Evolutionary conservation across 2,888 invertebrate genomes (phyloP), one percentile per base, ranked within the genome.

Genomic region (Drosophila bunnanda): DNA sequence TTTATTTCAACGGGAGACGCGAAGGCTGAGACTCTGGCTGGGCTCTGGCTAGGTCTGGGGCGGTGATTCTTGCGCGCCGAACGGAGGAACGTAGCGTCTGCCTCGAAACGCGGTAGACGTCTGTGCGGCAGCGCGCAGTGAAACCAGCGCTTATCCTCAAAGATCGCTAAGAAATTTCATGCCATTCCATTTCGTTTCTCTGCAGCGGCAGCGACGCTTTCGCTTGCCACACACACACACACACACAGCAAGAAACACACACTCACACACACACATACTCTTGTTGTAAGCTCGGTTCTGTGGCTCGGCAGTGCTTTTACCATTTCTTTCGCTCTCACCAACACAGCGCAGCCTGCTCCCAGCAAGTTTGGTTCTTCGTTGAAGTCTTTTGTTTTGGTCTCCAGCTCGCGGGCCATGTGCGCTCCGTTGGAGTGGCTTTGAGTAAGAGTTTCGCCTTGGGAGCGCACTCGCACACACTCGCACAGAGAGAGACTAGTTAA

Each of bases 131-230:
- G 88, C 89, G 89, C 77, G 79, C 86, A 85, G 83, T 86, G 90
- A 85, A 89, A 90, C 86, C 83, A 80, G 78, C 90, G 91, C 91
- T 90, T 91, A 90, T 90, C 90, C 90, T 90, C 88, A 79, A 88
- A 87, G 88, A 89, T 89, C 86, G 85, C 85, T 77, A 89, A 86
- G 89, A 86, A 88, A 88, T 88, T 89, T 83, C 86, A 88, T 82
- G 78, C 80, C 85, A 86, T 89, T 89, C 87, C 87, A 81, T 78
- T 86, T 80, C 79, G 82, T 81, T 87, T 79, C 88, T 59, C 76
- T 67, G 74, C 69, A 70, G 64, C 32, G 12, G 32, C 32, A 32
- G 46, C 46, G 46, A 46, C 88, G 84, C 84, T 85, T 85, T 85
- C 84, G 89, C 84, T 85, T 84, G 71, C 67, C 67, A 55, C 52